phyloP scores from a whole-genome alignment of 2,113 vertebrate species.

The Chloebia gouldiae region DNA sequence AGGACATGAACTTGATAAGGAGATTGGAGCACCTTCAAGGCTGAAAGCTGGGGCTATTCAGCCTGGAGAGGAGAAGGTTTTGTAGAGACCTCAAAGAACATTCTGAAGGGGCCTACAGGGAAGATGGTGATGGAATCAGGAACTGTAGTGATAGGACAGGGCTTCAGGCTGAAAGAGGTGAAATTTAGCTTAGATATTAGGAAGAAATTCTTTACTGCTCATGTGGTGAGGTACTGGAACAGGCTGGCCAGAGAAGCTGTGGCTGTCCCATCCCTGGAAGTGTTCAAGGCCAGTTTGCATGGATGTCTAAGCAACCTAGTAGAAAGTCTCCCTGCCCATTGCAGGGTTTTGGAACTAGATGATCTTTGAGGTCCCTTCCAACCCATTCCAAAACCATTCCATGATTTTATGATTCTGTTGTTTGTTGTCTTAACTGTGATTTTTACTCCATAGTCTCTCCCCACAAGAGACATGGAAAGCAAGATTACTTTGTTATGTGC shows the following conservation, averaged over 20 bases:
- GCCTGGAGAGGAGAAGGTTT: background rate
- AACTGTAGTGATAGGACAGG: background rate
- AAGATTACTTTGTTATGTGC: background rate
- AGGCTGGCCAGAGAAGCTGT: no score
- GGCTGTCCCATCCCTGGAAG: background rate
- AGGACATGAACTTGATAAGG: background rate
- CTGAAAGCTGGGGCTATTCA: background rate
- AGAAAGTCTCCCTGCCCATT: background rate
- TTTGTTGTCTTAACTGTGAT: background rate
- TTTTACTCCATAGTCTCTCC: background rate
- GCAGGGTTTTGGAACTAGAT: background rate
- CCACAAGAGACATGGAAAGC: background rate
- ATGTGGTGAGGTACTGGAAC: background rate
- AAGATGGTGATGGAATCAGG: background rate
- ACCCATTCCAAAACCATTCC: background rate
- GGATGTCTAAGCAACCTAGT: background rate
- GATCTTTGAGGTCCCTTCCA: background rate
- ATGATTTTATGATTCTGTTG: background rate
- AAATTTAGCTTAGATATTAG: background rate
- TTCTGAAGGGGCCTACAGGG: background rate
- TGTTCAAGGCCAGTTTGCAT: background rate
- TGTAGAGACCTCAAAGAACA: background rate
- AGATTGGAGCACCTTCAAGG: background rate
- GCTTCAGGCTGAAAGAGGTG: background rate
- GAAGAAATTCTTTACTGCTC: background rate